These are phyloP conservation scores for Microctenopoma lineatum DNA, from an alignment of 2,797 vertebrate genomes.

Conservation along the genomic window DNA sequence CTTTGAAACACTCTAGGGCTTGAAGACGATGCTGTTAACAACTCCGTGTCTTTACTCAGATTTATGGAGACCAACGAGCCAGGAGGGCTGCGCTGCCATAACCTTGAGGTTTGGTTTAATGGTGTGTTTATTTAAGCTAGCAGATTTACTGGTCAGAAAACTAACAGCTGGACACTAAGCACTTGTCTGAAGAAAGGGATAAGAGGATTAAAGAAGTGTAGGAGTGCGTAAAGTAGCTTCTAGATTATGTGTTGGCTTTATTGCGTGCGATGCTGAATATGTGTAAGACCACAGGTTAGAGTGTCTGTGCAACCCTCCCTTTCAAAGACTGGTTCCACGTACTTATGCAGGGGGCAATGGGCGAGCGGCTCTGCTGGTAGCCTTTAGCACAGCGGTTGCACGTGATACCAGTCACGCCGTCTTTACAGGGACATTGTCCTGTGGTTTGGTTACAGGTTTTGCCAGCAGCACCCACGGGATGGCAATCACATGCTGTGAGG, in stretches of 20 bases:
- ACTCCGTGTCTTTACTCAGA: constrained; percentile 37
- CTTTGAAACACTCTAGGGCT: constrained; percentile 12
- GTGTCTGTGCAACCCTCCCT: constrained; percentile 22
- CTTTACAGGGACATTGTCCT: constrained; percentile 98
- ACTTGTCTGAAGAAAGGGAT: constrained; percentile 60
- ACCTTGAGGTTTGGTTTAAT: constrained; percentile 49
- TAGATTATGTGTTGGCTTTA: not conserved
- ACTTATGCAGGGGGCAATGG: constrained; percentile 99
- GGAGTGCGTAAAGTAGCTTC: constrained; percentile 2
- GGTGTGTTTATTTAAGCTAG: constrained; percentile 53
- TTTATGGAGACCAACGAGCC: constrained; percentile 46
- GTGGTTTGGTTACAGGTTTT: constrained; percentile 99
- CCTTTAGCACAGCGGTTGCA: constrained; percentile 98
- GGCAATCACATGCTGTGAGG: constrained; percentile 96
- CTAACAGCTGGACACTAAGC: constrained; percentile 29
- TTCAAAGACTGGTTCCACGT: constrained; percentile 77
- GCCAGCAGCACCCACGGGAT: constrained; percentile 96
- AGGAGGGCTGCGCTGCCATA: constrained; percentile 8
- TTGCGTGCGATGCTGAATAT: constrained; percentile 9
- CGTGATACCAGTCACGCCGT: constrained; percentile 96
- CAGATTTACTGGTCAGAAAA: constrained; percentile 52
- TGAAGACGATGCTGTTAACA: constrained; percentile 25
- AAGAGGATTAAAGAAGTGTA: constrained; percentile 22
- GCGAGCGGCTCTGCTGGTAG: constrained; percentile 98
- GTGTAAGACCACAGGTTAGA: constrained; percentile 8